A percentile compares a stretch with the other conserved stretches of the same genome.
Evolutionary conservation across 2,113 vertebrate species (phyloP).

Genomic region (human (Homo sapiens)): DNA sequence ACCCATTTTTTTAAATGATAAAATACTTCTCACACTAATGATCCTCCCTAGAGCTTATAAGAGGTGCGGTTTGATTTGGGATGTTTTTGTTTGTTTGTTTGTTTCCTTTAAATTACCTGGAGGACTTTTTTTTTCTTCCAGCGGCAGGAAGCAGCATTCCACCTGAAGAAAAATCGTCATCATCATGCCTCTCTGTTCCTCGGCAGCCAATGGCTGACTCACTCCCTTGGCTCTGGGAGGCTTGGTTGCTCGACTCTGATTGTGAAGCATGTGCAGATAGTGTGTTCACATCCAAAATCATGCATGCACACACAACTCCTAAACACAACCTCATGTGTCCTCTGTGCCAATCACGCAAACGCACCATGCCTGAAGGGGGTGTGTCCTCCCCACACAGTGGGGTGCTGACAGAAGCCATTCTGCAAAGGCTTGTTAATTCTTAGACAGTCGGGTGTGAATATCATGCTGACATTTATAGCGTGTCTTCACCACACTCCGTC

Average conservation of each 20-base stretch:
- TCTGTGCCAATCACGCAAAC: neutral
- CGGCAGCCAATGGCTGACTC: neutral
- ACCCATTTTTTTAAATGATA: slow-evolving; percentile 60
- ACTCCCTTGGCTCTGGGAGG: neutral
- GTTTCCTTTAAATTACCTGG: neutral
- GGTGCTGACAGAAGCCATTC: neutral
- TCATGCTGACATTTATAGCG: neutral
- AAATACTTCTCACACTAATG: slow-evolving; percentile 64
- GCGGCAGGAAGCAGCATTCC: neutral
- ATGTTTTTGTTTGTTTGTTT: neutral
- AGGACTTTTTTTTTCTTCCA: slow-evolving; percentile 36
- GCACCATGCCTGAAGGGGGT: neutral
- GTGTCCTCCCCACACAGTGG: neutral
- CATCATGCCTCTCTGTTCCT: neutral
- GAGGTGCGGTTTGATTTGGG: slow-evolving; percentile 37
- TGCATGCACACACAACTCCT: neutral
- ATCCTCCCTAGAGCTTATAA: slow-evolving; percentile 64
- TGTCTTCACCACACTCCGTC: neutral
- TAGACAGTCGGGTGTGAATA: neutral
- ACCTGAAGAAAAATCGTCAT: neutral
- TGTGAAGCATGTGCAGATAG: neutral
- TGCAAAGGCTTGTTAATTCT: slow-evolving; percentile 43
- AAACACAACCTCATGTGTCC: neutral
- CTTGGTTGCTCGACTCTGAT: neutral
- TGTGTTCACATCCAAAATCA: neutral